Evolutionary conservation across 1,140 invertebrate genomes (phyloP).

Genomic region (Dryas iulia): DNA sequence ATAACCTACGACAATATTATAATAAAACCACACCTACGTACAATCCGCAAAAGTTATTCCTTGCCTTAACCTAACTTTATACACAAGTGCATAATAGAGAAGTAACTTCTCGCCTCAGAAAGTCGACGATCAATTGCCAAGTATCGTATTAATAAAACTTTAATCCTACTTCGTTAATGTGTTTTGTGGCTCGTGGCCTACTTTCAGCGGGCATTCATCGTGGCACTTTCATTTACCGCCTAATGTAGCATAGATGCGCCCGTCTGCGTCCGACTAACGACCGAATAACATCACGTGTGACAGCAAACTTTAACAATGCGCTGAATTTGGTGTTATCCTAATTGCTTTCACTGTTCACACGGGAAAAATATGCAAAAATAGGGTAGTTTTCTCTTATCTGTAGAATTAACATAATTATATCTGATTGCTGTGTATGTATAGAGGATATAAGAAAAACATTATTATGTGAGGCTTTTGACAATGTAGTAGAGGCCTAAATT

Average conservation of each 20-base stretch:
- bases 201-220: conserved; percentile 24
- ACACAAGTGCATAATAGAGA: conserved; percentile 17
- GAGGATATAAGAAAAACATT: too few relatives aligned
- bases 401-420: too few relatives aligned
- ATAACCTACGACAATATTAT: too few relatives aligned
- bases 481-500: too few relatives aligned
- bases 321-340: conserved; percentile 9
- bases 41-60: not conserved
- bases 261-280: conserved; percentile 18
- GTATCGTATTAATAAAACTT: conserved; percentile 31
- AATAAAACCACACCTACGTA: not conserved
- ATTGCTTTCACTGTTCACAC: conserved; percentile 3
- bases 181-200: conserved; percentile 32
- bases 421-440: too few relatives aligned
- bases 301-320: conserved; percentile 5
- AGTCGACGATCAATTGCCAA: conserved; percentile 28
- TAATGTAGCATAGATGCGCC: conserved; percentile 23
- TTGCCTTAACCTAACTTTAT: not conserved
- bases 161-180: conserved; percentile 28
- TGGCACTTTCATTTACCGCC: conserved; percentile 21
- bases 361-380: too few relatives aligned
- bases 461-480: too few relatives aligned
- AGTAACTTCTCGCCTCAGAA: conserved; percentile 18
- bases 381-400: too few relatives aligned
- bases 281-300: conserved; percentile 18